A percentile compares a stretch with the other conserved stretches of the same genome.
Conservation (phyloP, 2,888 invertebrate species). For the Hoplodrina blanda region DNA sequence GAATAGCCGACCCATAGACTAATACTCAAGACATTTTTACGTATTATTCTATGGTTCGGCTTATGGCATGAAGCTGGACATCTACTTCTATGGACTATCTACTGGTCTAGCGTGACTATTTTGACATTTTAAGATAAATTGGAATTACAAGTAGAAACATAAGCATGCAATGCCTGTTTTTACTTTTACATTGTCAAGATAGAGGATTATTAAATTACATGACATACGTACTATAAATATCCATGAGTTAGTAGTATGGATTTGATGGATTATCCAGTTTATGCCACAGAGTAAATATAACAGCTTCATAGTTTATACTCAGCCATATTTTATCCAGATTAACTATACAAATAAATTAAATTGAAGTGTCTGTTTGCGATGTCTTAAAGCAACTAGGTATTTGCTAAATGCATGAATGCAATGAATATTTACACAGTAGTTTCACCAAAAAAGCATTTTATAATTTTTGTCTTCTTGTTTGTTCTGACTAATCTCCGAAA, state of each 20-base stretch:
- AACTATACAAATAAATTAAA: neutral
- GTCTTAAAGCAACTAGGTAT: too few species aligned
- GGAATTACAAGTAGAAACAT: neutral
- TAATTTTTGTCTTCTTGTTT: too few species aligned
- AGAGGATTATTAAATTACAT: neutral
- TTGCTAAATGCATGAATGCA: too few species aligned
- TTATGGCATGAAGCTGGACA: too few species aligned
- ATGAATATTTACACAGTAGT: too few species aligned
- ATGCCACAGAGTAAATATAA: neutral
- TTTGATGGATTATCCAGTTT: slow-evolving; percentile 1
- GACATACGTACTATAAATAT: neutral
- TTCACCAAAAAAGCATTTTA: too few species aligned
- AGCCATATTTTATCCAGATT: neutral
- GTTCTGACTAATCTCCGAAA: too few species aligned
- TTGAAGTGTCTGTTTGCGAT: too few species aligned
- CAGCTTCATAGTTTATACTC: neutral
- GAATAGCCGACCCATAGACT: too few species aligned
- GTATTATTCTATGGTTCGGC: too few species aligned
- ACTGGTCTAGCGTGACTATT: neutral
- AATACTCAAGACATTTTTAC: too few species aligned
- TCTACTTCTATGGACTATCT: too few species aligned
- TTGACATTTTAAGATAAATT: neutral
- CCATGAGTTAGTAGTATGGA: neutral
- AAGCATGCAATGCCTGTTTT: neutral
- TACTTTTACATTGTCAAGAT: slow-evolving; percentile 4